These are phyloP conservation scores for Cataglyphis cursor DNA, from an alignment of 2,888 invertebrate genomes.

Conservation along the genomic window DNA sequence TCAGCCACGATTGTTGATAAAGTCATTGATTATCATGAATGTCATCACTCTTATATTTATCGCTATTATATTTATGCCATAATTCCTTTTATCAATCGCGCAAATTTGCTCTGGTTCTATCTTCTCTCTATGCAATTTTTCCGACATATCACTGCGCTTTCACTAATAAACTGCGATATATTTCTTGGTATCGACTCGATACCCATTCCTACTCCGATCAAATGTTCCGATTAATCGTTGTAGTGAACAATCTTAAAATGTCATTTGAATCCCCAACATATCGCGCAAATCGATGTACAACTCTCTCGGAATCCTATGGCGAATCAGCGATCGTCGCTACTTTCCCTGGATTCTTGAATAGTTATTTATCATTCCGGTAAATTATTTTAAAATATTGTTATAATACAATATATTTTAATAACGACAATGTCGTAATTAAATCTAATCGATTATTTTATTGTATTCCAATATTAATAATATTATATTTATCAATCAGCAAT, in stretches of 20 bases:
- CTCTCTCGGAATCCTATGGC: neutral
- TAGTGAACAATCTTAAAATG: neutral
- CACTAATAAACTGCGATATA: neutral
- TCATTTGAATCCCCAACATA: neutral
- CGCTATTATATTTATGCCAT: constrained; percentile 11
- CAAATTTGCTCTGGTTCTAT: neutral
- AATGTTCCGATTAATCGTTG: neutral
- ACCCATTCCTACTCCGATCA: neutral
- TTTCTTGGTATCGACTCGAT: neutral
- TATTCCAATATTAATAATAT: neutral
- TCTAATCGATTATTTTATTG: neutral
- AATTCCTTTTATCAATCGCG: neutral
- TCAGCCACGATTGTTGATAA: neutral
- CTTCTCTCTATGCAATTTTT: neutral
- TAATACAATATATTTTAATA: neutral
- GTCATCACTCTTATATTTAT: constrained; percentile 6
- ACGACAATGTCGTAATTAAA: neutral
- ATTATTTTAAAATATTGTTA: constrained; percentile 9
- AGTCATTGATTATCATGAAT: neutral
- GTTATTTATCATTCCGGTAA: constrained; percentile 12
- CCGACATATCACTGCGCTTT: neutral
- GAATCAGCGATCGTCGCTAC: neutral
- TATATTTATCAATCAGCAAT: neutral
- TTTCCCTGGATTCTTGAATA: neutral
- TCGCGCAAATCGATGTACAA: neutral